phyloP scores from a whole-genome alignment of 2,797 vertebrate species.

The Anguilla anguilla region DNA sequence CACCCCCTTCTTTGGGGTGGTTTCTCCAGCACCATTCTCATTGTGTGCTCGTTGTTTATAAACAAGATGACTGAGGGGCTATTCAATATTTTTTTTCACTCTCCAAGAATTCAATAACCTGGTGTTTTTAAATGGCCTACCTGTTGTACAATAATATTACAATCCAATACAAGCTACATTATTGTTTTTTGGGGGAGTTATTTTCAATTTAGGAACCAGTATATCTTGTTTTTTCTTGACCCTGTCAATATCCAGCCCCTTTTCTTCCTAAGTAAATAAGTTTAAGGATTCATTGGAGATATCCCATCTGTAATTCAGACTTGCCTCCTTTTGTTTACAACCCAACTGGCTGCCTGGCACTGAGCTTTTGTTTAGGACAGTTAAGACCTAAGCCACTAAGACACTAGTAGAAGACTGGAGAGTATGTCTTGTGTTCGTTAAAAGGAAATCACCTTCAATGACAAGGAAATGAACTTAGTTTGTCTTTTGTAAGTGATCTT shows the following conservation, averaged over 20 bases:
- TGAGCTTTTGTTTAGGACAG: neutral
- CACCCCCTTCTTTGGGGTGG: neutral
- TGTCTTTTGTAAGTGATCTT: neutral
- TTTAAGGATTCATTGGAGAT: neutral
- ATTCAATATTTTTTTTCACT: neutral
- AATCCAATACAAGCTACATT: neutral
- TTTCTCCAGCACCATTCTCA: too few species aligned
- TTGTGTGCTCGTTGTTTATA: neutral
- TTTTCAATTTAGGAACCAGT: neutral
- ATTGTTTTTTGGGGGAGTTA: neutral
- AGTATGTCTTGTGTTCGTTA: neutral
- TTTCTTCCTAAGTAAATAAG: neutral
- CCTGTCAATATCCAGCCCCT: neutral
- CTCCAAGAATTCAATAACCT: neutral
- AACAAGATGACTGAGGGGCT: neutral
- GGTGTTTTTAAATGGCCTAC: neutral
- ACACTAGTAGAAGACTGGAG: neutral
- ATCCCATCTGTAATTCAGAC: neutral
- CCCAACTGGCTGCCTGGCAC: neutral
- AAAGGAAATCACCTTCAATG: neutral
- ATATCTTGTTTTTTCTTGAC: neutral
- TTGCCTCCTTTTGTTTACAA: neutral
- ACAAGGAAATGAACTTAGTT: neutral
- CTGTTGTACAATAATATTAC: neutral
- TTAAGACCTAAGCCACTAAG: neutral